Evolutionary conservation across 2,113 vertebrate species (phyloP).

Genomic region (Rhinichthys klamathensis): DNA sequence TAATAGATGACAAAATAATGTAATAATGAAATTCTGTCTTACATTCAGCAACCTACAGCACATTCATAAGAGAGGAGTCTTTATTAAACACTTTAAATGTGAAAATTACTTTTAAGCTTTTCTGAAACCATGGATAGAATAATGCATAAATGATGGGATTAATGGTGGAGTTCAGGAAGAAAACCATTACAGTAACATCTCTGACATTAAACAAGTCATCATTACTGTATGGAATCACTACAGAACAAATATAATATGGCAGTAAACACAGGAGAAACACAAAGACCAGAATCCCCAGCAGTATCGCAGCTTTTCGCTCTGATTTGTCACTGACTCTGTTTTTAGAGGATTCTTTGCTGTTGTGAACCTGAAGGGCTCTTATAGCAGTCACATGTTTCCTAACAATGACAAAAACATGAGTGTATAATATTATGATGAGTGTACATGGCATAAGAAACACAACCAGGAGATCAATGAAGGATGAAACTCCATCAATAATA

Average conservation of each 20-base stretch:
- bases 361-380: conserved; percentile 33
- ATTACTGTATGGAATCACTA: neutral
- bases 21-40: neutral
- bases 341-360: neutral
- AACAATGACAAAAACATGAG: conserved; percentile 52
- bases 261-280: conserved; percentile 57
- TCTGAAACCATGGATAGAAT: conserved; percentile 63
- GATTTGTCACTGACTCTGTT: conserved; percentile 26
- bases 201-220: neutral
- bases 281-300: conserved; percentile 56
- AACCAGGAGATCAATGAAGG: conserved; percentile 55
- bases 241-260: conserved; percentile 53
- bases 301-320: conserved; percentile 59
- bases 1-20: neutral
- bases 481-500: conserved; percentile 25
- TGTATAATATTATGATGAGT: conserved; percentile 56
- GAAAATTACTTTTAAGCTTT: conserved; percentile 61
- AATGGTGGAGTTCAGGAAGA: conserved; percentile 56
- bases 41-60: neutral
- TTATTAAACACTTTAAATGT: conserved; percentile 37
- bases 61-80: conserved; percentile 46
- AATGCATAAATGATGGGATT: conserved; percentile 62
- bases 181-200: conserved; percentile 27
- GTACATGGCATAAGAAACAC: conserved; percentile 49
- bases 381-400: conserved; percentile 64